Evolutionary conservation across 2,888 invertebrate species (phyloP).

Genomic region (Vannuccia rotundouncinata): DNA sequence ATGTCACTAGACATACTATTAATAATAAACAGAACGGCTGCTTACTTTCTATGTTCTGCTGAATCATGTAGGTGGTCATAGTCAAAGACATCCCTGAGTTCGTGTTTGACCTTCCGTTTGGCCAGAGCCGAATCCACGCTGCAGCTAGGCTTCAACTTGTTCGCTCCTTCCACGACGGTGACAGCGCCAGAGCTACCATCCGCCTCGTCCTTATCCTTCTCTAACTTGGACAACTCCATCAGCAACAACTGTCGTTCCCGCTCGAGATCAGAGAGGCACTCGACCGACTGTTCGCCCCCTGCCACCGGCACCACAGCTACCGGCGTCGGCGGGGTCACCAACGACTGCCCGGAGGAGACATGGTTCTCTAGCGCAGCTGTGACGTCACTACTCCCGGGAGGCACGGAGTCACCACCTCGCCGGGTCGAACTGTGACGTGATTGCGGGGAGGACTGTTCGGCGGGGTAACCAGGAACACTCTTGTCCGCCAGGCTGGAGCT

Average conservation of each 20-base stretch:
- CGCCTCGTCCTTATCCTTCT: neutral
- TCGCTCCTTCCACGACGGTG: too few species aligned
- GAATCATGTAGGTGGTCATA: neutral
- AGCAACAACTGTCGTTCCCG: slow-evolving; percentile 21
- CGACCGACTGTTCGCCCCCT: slow-evolving; percentile 1
- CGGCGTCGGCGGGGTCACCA: neutral
- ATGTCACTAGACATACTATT: too few species aligned
- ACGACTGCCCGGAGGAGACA: neutral
- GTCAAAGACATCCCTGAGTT: neutral
- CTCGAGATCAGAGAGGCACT: slow-evolving; percentile 29
- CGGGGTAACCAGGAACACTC: neutral
- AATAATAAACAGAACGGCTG: neutral
- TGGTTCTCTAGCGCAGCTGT: neutral
- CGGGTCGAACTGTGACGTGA: neutral
- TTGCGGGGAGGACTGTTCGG: neutral
- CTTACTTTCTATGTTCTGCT: neutral
- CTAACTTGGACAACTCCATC: slow-evolving; percentile 27
- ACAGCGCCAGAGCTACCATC: neutral
- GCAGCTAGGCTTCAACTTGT: too few species aligned
- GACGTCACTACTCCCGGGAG: neutral
- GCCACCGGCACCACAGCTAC: neutral
- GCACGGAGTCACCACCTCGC: neutral
- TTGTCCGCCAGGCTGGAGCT: slow-evolving; percentile 1
- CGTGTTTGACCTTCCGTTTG: neutral
- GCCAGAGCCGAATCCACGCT: neutral